Percentiles rank a stretch among this genome's conserved stretches.
Conservation (phyloP, 2,797 vertebrate genomes). For the Ammospiza maritima region DNA sequence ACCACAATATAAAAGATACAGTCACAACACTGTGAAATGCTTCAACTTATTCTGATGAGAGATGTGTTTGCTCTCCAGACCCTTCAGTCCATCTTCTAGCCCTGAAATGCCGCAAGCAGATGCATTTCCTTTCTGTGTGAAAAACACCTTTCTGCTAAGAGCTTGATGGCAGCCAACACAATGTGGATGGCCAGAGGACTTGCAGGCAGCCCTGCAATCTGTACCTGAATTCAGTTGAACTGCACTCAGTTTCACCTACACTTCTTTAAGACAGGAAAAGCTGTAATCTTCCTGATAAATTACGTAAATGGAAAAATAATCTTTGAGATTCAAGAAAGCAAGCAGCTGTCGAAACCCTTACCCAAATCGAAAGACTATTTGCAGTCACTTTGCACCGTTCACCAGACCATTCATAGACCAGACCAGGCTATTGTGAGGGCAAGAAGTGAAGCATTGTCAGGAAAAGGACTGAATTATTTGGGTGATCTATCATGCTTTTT, state of each 20-base stretch:
- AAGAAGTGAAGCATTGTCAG: background rate
- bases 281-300: background rate
- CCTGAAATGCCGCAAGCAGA: background rate
- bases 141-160: background rate
- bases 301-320: background rate
- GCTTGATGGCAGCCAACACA: background rate
- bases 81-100: background rate
- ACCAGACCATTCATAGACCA: background rate
- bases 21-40: background rate
- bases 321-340: background rate
- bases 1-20: background rate
- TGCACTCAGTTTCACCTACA: background rate
- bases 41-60: background rate
- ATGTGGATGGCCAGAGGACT: background rate
- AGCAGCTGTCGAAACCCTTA: background rate
- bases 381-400: background rate
- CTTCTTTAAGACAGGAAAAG: background rate
- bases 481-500: background rate
- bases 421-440: background rate
- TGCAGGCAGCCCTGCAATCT: background rate
- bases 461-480: background rate
- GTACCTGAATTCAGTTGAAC: background rate
- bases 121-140: background rate
- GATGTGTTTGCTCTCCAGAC: background rate
- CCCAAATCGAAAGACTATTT: background rate